Evolutionary conservation across 2,888 invertebrate species (phyloP).

Genomic region (Eupithecia insigniata): DNA sequence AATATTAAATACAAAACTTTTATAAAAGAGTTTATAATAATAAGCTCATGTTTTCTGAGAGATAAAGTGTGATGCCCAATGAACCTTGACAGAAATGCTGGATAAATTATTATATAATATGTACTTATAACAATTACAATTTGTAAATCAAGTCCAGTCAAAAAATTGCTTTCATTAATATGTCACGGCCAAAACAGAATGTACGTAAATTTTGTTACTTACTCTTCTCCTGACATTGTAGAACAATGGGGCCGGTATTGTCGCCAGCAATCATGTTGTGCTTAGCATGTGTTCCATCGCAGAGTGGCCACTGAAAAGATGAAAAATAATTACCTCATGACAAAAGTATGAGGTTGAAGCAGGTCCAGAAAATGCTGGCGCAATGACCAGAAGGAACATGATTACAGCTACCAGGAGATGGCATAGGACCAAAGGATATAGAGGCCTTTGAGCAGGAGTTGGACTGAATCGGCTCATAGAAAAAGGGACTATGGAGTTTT

Average conservation of each 20-base stretch:
- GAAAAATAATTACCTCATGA: not conserved
- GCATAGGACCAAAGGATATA: too few species aligned
- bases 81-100: not conserved
- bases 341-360: not conserved
- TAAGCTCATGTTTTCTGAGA: not conserved
- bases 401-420: not conserved
- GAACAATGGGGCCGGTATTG: constrained; percentile 96
- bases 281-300: constrained; percentile 95
- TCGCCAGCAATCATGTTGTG: constrained; percentile 96
- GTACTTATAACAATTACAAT: not conserved
- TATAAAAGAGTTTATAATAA: not conserved
- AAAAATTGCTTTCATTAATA: not conserved
- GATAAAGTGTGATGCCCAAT: not conserved
- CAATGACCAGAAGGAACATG: not conserved
- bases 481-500: too few species aligned
- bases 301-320: constrained; percentile 94
- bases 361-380: not conserved
- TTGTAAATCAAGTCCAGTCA: not conserved
- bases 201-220: constrained; percentile 13
- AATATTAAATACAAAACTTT: not conserved
- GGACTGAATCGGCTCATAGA: too few species aligned
- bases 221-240: constrained; percentile 60
- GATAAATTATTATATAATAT: not conserved
- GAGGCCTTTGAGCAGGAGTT: too few species aligned
- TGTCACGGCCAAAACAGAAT: not conserved